Evolutionary conservation across 53 echinoderm and acorn worm species (phyloP), one percentile per base, ranked within the genome.

Genomic region (Luidia sarsii): DNA sequence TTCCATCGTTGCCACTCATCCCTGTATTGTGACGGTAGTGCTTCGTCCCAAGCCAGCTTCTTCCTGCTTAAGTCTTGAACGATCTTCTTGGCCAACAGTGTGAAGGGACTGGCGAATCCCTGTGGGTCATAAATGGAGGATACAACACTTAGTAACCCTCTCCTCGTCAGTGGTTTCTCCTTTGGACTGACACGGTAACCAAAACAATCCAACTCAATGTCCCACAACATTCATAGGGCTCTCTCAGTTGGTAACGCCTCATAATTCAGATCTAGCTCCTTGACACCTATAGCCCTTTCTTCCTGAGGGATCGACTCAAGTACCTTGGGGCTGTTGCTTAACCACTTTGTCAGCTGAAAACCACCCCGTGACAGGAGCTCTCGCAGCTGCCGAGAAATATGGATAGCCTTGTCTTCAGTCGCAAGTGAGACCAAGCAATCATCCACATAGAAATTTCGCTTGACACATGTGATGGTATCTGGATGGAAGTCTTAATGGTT

Each of bases 31-130:
- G 36, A 6, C 0, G 79, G 83, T 18, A 87, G 67, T 19, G 77
- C 38, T 25, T 90, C 87, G 82, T 82, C 83, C 86, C 83, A 90
- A 11, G 67, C 65, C 22, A 86, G 28, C 59, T 82, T 85, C 50
- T 75, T 31, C 14, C 86, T 41, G 31, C 71, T 72, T 19, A 72
- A 52, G 20, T 86, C 74, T 29, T 85, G 91, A n/a, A n/a, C n/a
- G n/a, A n/a, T n/a, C n/a, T n/a, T n/a, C 75, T 85, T 85, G 0
- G 65, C 75, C 31, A 75, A 29, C 20, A 85, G 61, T 10, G 50
- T 62, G 38, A 55, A 85, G 50, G 85, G 75, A 46, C 75, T 56
- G n/a, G n/a, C n/a, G n/a, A n/a, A n/a, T n/a, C n/a, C n/a, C n/a
- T n/a, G n/a, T n/a, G n/a, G n/a, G n/a, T n/a, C n/a, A 52, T 64